Evolutionary conservation across 2,797 vertebrate species (phyloP), one percentile per base, ranked within the genome.

Genomic region (Sparus aurata): DNA sequence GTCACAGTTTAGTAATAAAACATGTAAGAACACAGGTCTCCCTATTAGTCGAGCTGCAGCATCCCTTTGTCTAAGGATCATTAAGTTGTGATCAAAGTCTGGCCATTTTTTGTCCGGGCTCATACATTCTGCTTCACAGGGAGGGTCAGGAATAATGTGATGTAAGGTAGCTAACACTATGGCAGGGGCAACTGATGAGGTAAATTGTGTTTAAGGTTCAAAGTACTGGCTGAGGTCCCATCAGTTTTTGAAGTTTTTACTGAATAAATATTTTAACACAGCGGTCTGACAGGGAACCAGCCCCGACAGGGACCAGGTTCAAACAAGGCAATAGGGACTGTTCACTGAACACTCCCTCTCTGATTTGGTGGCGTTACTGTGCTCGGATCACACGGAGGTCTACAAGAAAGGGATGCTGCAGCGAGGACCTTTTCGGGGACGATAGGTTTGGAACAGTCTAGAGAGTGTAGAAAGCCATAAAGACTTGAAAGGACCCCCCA

Each of bases 1-100:
- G 89, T 96, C 95, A 96, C 96, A 96, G 94, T 95, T 95, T 93
- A 93, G 93, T 95, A 93, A 95, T 92, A 93, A 94, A 95, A 95
- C 93, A 93, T 85, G 80, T 92, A 92, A 90, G 91, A 93, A 94
- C 91, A 91, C 88, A 81, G 71, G 75, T 87, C 80, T 77, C 87
- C 87, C 87, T 83, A 77, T 80, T 67, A 77, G 87, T 73, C 85
- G 70, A 80, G 90, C 94, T 95, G 95, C 94, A 93, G 92, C 86
- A 84, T 92, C 94, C 94, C 94, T 82, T 87, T 84, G 75, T 77
- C 1, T 75, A 85, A 85, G 68, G 61, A 69, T 71, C 12, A 73
- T 59, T 65, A 69, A 64, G 69, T 47, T 80, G 63, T 83, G 84
- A 84, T 85, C 69, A 73, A 77, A 73, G 70, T 69, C 55, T 61